phyloP scores from a whole-genome alignment of 2,113 vertebrate genomes.

The Alaudala cheleensis region DNA sequence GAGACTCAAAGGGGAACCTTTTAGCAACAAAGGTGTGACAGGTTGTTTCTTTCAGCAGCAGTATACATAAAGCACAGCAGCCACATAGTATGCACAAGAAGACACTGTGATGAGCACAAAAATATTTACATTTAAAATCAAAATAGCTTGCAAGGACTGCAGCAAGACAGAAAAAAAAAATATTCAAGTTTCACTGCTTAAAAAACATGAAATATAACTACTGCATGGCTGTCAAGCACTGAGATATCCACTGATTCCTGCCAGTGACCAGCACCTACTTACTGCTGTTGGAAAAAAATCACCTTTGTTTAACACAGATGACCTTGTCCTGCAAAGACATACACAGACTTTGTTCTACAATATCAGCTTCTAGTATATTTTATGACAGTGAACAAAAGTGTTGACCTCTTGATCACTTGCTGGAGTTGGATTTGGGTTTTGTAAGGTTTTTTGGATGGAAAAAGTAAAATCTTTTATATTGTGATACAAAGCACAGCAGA shows the following conservation, averaged over 20 bases:
- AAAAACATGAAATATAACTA: not conserved
- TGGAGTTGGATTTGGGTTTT: not conserved
- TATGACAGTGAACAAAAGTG: not conserved
- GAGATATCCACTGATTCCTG: not conserved
- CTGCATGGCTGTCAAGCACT: not conserved
- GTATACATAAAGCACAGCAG: not conserved
- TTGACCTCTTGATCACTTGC: not conserved
- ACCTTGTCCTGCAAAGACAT: conserved; percentile 16
- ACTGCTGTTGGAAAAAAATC: conserved; percentile 22
- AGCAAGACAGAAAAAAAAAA: not conserved
- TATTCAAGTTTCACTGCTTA: not conserved
- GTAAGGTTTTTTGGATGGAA: not conserved
- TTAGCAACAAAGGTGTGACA: not conserved
- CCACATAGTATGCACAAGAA: not conserved
- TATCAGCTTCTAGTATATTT: not conserved
- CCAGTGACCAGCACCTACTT: conserved; percentile 8
- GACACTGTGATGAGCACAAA: not conserved
- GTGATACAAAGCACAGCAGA: not conserved
- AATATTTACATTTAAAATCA: not conserved
- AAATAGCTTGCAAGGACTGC: not conserved
- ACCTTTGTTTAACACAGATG: not conserved
- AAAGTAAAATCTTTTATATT: not conserved
- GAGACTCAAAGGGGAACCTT: not conserved
- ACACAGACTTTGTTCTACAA: not conserved
- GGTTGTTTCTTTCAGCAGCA: not conserved